These are phyloP conservation scores for Portunus trituberculatus DNA, from an alignment of 1,140 invertebrate genomes.

Conservation along the genomic window DNA sequence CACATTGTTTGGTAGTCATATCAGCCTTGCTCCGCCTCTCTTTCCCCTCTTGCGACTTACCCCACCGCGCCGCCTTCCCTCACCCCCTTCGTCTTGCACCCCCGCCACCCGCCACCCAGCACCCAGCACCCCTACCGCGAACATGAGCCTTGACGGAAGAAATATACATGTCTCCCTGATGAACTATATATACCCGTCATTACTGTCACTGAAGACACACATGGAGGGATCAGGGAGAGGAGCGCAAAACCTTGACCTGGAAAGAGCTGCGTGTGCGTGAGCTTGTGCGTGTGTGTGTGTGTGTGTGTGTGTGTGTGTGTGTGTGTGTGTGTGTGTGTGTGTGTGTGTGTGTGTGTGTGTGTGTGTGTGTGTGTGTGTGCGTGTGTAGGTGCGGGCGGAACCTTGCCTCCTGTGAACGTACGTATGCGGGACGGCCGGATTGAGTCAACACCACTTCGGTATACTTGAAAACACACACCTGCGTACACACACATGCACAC, in stretches of 20 bases:
- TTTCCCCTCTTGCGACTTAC: neutral
- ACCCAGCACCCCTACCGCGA: neutral
- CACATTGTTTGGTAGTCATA: neutral
- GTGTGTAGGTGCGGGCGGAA: slow-evolving; percentile 28
- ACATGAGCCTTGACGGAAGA: neutral
- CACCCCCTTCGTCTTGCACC: neutral
- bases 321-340: slow-evolving; percentile 46
- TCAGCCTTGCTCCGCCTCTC: neutral
- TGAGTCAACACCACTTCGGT: neutral
- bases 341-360: slow-evolving; percentile 47
- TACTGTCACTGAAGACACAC: neutral
- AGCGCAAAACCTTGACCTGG: neutral
- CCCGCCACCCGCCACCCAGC: neutral
- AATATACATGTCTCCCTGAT: neutral
- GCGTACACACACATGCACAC: neutral
- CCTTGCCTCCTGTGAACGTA: neutral
- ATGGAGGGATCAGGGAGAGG: too few species aligned
- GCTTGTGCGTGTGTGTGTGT: slow-evolving; percentile 58
- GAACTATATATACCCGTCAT: neutral
- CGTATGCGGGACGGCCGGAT: neutral
- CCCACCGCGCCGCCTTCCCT: neutral
- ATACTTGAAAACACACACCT: neutral
- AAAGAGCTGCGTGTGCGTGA: neutral
- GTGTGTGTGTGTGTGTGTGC: slow-evolving; percentile 34
- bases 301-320: slow-evolving; percentile 38